Evolutionary conservation across 2,113 vertebrate genomes (phyloP), one percentile per base, ranked within the genome.

Genomic region (Neolamprologus hecqui): DNA sequence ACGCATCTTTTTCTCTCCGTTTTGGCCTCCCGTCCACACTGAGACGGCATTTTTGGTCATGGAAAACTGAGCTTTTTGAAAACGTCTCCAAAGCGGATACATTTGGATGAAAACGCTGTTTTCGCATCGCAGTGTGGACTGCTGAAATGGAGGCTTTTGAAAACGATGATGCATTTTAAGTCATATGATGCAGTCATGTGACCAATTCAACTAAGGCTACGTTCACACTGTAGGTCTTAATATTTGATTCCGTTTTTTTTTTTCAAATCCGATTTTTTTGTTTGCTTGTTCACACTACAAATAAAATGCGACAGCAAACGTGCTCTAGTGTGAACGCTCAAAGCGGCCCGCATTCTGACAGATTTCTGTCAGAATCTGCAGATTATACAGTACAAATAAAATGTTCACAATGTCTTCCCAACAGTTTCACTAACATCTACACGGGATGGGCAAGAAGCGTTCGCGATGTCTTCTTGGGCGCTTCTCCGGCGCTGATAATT

Each of bases 391-490:
- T 4, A 45, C 3, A 45, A 14, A 45, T 45, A 45, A 14, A 14
- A 45, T 15, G 6, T 45, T 15, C 13, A 12, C 35, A 28, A 28
- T 47, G 14, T 47, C 14, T 47, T 47, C 45, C 14, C 13, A 47
- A 0, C 45, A 47, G 13, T 45, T 45, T 45, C 13, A 15, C 6
- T 2, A 0, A 45, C 42, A 45, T 45, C 42, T 45, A 45, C 6
- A 0, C 0, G 0, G 6, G 42, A 45, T 7, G 42, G 6, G 0
- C 2, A 45, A 0, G 42, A 45, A 45, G 13, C 42, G 1, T 45
- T 45, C 0, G 0, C 0, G 12, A 45, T 45, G 42, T 45, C 12
- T 42, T 42, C 12, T 45, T 12, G 0, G 6, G 42, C 1, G 12
- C 6, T 45, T 42, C 12, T 45, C 42, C 0, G 6, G 42, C 1